Base-by-base conservation (phyloP, 2,113 vertebrate species). In the Ramphastos sulfuratus region DNA sequence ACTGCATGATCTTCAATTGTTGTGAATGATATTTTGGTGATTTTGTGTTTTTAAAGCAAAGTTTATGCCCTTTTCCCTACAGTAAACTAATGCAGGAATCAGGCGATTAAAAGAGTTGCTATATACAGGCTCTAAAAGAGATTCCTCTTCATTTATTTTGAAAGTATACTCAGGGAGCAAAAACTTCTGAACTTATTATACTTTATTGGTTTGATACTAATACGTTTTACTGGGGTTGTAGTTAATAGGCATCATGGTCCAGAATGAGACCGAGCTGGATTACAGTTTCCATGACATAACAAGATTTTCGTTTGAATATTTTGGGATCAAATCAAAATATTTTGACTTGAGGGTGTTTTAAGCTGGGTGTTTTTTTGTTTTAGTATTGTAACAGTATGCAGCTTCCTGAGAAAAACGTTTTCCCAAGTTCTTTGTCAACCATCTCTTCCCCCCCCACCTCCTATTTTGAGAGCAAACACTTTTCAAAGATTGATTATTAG, bases 21-120 rank as follows among this genome's bases (percentile, higher is more conserved):
- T 35, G 17, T 4, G 44, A 18, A 3, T 3, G 3, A 0, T 0
- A 4, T 87, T 74, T 65, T 48, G 7, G 8, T 25, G 7, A 4
- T 7, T 12, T 18, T n/a, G 8, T 4, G 31, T 37, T 64, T 69
- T 82, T 70, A 27, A 61, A 72, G 33, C 28, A 10, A 82, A 42
- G n/a, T 42, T 48, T 67, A n/a, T 56, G 33, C 5, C 19, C 15
- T 46, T 77, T 56, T 85, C 48, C 60, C 4, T 90, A 17, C 4
- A 21, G 19, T 63, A 33, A 79, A 89, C 44, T 77, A 44, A 67
- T 75, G 21, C 3, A 56, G 44, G 33, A 83, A 44, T 70, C 50
- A 27, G 7, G 9, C 5, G 27, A 73, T 91, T 71, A 46, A 56
- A 33, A 50, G 39, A 54, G 8, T 76, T 85, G 27, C n/a, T 2